Percentiles rank a stretch among this genome's conserved stretches.
Evolutionary conservation across 2,888 invertebrate genomes (phyloP).

Genomic region (Nipponacmea schrenckii): DNA sequence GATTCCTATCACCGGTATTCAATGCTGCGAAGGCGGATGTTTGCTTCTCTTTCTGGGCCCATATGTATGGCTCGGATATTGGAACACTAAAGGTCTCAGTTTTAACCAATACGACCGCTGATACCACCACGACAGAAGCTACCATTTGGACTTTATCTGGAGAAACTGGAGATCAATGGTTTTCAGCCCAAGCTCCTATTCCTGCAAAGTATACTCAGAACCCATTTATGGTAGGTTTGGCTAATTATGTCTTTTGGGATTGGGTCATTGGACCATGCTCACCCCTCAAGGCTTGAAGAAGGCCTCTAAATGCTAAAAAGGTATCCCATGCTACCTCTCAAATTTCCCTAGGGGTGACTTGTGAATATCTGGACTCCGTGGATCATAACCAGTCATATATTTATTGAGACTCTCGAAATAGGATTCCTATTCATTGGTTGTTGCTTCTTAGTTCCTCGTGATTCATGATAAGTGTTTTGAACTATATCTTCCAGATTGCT

Average conservation of each 20-base stretch:
- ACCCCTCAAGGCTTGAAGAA: too few relatives aligned
- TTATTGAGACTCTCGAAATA: too few relatives aligned
- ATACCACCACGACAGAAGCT: slow-evolving; percentile 41
- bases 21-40: slow-evolving; percentile 31
- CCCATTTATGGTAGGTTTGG: slow-evolving; percentile 45
- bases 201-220: slow-evolving; percentile 43
- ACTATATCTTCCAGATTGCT: slow-evolving; percentile 34
- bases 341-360: too few relatives aligned
- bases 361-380: too few relatives aligned
- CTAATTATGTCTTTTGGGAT: too few relatives aligned
- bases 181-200: slow-evolving; percentile 48
- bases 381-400: too few relatives aligned
- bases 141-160: slow-evolving; percentile 48
- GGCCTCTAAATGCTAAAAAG: too few relatives aligned
- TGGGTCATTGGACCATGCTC: too few relatives aligned
- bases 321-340: too few relatives aligned
- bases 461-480: background rate
- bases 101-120: slow-evolving; percentile 40
- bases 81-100: slow-evolving; percentile 45
- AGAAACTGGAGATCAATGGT: slow-evolving; percentile 50
- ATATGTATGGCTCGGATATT: slow-evolving; percentile 54
- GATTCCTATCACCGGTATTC: slow-evolving; percentile 41
- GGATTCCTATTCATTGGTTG: too few relatives aligned
- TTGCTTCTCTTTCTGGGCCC: slow-evolving; percentile 49
- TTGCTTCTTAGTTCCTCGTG: too few relatives aligned